Conservation (phyloP, 2,113 vertebrate species). For the Phalacrocorax brasilianus region DNA sequence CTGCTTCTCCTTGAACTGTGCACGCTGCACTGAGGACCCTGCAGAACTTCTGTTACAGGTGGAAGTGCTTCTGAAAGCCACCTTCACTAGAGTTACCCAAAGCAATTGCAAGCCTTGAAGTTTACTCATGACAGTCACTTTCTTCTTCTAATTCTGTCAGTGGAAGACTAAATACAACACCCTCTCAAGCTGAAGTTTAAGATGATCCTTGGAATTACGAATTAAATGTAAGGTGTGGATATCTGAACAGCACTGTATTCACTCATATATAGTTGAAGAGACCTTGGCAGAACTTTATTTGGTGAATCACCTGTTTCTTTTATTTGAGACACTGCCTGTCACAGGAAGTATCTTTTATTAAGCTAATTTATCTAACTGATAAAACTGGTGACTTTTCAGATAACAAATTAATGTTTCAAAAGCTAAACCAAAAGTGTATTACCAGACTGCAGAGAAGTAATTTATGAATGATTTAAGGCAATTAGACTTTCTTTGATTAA, state of each 20-base stretch:
- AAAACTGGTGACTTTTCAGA: background rate
- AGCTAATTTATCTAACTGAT: background rate
- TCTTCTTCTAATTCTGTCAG: background rate
- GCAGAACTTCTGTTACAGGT: background rate
- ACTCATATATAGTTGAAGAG: background rate
- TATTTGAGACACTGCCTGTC: background rate
- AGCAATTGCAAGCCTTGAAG: background rate
- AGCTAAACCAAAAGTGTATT: background rate
- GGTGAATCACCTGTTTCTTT: background rate
- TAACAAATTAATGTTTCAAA: background rate
- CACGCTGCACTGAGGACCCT: background rate
- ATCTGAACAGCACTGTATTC: background rate
- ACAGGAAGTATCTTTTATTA: background rate
- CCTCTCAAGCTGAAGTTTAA: background rate
- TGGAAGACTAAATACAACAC: background rate
- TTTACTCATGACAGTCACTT: background rate
- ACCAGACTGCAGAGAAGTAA: background rate
- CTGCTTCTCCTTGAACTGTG: background rate
- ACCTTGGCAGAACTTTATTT: background rate
- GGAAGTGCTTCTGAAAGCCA: background rate
- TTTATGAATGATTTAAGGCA: background rate
- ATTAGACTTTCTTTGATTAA: background rate
- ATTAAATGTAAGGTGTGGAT: background rate
- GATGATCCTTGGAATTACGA: background rate
- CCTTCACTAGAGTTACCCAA: background rate